Base-by-base conservation (phyloP, 2,797 vertebrate species). In the Silurus aristotelis region DNA sequence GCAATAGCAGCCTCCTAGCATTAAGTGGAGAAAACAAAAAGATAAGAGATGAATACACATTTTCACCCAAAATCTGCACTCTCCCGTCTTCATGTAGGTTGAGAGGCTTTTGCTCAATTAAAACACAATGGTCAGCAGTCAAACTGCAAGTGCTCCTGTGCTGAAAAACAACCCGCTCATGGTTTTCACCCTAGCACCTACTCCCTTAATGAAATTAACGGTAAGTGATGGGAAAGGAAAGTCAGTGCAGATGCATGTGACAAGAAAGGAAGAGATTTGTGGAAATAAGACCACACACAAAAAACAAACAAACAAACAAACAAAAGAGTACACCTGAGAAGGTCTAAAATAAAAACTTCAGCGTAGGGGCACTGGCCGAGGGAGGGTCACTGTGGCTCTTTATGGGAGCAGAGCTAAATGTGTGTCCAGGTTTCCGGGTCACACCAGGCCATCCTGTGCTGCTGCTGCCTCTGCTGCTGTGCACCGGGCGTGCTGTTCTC, bases 241-340 rank as follows among this genome's bases (percentile, higher is more conserved):
- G 83, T 85, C 84, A 82, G 63, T 82, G 79, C 84, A 86, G 83
- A 84, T 78, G 84, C 46, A 70, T 82, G 64, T 66, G 68, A 48
- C 80, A 38, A 27, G 61, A 88, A 52, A 92, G 91, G 89, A 87
- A 82, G 90, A 91, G 90, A 92, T 91, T 91, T 94, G 93, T 93
- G 92, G 93, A 91, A 93, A 90, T 9, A 92, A 90, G 90, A 93
- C 91, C 93, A 94, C 92, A 94, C 89, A 88, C 87, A 92, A 89
- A 91, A 92, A 38, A 38, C 38, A 5, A 38, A 38, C 38, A 5
- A 38, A 38, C 38, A 22, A 25, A 19, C 91, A 91, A 90, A 91
- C 91, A 91, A 91, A 93, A 90, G 91, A 48, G 31, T 89, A 87
- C 88, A 86, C 85, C 85, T 86, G 85, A 87, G 82, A 84, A 80